These are phyloP conservation scores for Periophthalmus modestus DNA, from an alignment of 2,113 vertebrate species.

Conservation along the genomic window DNA sequence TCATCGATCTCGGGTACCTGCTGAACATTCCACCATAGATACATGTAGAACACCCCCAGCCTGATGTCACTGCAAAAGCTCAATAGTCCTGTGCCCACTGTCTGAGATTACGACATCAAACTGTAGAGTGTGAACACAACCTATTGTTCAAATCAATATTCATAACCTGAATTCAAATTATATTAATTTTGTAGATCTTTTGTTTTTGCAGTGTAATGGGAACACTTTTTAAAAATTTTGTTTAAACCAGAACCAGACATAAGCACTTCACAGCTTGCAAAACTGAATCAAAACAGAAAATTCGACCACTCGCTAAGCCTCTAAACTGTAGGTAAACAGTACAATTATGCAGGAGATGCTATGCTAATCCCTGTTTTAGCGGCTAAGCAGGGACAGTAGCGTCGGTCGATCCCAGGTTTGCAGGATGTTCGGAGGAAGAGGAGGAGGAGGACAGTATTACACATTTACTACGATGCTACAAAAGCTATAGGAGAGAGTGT, in stretches of 20 bases:
- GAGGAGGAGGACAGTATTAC: slow-evolving; percentile 66
- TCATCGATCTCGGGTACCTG: no score
- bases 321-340: slow-evolving; percentile 22
- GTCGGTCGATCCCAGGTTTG: not conserved
- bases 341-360: slow-evolving; percentile 7
- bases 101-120: no score
- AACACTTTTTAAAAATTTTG: slow-evolving; percentile 30
- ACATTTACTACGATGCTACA: slow-evolving; percentile 40
- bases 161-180: no score
- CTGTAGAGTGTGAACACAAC: no score
- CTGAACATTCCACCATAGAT: no score
- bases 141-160: no score
- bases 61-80: no score
- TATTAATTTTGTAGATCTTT: no score
- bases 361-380: slow-evolving; percentile 2
- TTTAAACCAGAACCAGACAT: slow-evolving; percentile 17
- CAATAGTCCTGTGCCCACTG: no score
- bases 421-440: slow-evolving; percentile 19
- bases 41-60: no score
- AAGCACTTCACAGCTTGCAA: slow-evolving; percentile 44
- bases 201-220: slow-evolving; percentile 19
- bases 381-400: slow-evolving; percentile 5
- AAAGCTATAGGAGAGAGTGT: slow-evolving; percentile 47
- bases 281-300: slow-evolving; percentile 18
- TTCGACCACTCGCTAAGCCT: slow-evolving; percentile 17